Evolutionary conservation across 1,140 invertebrate species (phyloP), one percentile per base, ranked within the genome.

Genomic region (Tetragnatha versicolor): DNA sequence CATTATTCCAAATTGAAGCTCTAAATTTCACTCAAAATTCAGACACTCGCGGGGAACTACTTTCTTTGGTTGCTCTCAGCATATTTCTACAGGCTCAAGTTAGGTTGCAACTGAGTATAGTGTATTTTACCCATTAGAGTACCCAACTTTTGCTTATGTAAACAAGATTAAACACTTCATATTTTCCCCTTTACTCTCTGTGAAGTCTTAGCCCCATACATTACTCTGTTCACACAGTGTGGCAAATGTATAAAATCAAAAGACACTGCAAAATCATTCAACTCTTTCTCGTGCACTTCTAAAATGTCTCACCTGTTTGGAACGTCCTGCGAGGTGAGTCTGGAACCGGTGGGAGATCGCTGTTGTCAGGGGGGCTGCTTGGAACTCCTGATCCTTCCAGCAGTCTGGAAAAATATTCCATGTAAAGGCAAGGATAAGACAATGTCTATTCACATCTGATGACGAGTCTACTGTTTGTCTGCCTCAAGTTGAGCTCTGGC

Each of bases 271-370:
- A 25, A 70, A 25, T 12, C 9, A 53, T 53, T 6, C 6, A 12
- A 25, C 12, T 12, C 9, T 12, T 53, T 12, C 9, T 53, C 9
- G 22, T n/a, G 22, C 49, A n/a, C 22, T 53, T 12, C 7, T 22
- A n/a, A 53, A 53, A 25, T n/a, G 7, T 2, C 39, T 69, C 14
- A 69, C 66, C 66, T 20, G 66, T 45, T 22, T 69, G 66, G 14
- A 69, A 69, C 9, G 66, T 45, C 22, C 66, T 33, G 31, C 45
- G 45, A 12, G 66, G 66, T 12, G 66, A 69, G 27, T 69, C 66
- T 25, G 27, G 66, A 35, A 47, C 25, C 1, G 33, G 25, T 9
- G 47, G 66, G 2, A 47, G 3, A 3, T 63, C 60, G 7, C 7
- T 58, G 14, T 25, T 17, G 1, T 31, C 3, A n/a, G 3, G 17